Evolutionary conservation across 2,888 invertebrate genomes (phyloP).

Genomic region (Zelleria hepariella): DNA sequence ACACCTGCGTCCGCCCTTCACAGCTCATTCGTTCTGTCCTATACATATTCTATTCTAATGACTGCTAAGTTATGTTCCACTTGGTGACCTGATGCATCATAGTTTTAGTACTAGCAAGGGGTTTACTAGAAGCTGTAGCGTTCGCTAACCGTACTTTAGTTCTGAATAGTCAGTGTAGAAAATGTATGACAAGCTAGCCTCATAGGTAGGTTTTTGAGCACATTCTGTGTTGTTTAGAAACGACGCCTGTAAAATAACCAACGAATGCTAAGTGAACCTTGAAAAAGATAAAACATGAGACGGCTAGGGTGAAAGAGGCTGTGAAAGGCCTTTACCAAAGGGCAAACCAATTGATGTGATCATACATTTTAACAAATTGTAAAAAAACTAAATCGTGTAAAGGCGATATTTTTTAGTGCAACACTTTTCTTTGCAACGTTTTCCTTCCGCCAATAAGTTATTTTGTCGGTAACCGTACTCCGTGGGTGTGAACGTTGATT

Average conservation of each 20-base stretch:
- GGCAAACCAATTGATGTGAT: too few relatives aligned
- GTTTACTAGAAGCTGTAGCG: not conserved
- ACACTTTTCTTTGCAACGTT: too few relatives aligned
- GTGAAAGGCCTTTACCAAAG: too few relatives aligned
- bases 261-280: too few relatives aligned
- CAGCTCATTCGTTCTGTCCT: not conserved
- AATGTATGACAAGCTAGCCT: too few relatives aligned
- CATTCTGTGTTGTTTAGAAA: not conserved
- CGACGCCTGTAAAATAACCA: too few relatives aligned
- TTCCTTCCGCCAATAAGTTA: too few relatives aligned
- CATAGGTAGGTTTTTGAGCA: not conserved
- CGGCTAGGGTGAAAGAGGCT: too few relatives aligned
- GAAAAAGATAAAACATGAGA: too few relatives aligned
- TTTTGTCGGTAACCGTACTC: not conserved
- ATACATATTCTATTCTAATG: not conserved
- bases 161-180: not conserved
- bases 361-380: too few relatives aligned
- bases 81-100: not conserved
- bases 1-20: conserved; percentile 2
- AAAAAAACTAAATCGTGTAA: too few relatives aligned
- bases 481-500: not conserved
- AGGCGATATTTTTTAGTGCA: too few relatives aligned
- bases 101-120: not conserved
- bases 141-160: not conserved
- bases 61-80: not conserved